Percentiles rank a stretch among this genome's conserved stretches.
These are phyloP conservation scores for Cyclophora punctaria DNA, from an alignment of 2,888 invertebrate species.

Conservation along the genomic window DNA sequence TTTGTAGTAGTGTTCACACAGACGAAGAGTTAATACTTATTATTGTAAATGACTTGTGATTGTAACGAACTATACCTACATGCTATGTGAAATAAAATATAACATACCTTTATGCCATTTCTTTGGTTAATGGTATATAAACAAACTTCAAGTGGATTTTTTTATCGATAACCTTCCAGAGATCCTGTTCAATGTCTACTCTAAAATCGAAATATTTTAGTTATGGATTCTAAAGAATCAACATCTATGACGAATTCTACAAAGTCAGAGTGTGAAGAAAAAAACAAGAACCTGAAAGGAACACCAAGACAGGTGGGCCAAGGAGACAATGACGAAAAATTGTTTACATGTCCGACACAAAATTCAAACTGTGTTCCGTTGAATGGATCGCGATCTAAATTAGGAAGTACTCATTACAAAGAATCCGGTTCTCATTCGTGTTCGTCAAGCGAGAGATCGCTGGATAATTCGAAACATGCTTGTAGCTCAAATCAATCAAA, in stretches of 20 bases:
- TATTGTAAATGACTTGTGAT: no score
- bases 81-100: no score
- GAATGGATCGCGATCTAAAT: conserved; percentile 39
- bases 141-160: conserved; percentile 4
- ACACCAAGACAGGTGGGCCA: conserved; percentile 31
- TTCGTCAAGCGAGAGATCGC: conserved; percentile 25
- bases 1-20: no score
- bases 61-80: no score
- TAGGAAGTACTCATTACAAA: conserved; percentile 26
- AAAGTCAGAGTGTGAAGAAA: conserved; percentile 43
- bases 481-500: conserved; percentile 24
- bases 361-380: conserved; percentile 36
- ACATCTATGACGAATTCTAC: conserved; percentile 36
- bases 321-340: conserved; percentile 42
- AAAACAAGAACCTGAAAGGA: conserved; percentile 33
- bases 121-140: neutral
- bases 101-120: neutral
- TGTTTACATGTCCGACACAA: conserved; percentile 48
- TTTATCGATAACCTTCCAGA: conserved; percentile 42
- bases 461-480: conserved; percentile 27
- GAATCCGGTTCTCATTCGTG: conserved; percentile 33
- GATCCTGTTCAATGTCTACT: conserved; percentile 57
- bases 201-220: conserved; percentile 39
- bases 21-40: no score
- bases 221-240: conserved; percentile 57